Percentiles rank a stretch among this genome's conserved stretches.
Evolutionary conservation across 2,797 vertebrate species (phyloP).

Genomic region (Hipposideros larvatus): DNA sequence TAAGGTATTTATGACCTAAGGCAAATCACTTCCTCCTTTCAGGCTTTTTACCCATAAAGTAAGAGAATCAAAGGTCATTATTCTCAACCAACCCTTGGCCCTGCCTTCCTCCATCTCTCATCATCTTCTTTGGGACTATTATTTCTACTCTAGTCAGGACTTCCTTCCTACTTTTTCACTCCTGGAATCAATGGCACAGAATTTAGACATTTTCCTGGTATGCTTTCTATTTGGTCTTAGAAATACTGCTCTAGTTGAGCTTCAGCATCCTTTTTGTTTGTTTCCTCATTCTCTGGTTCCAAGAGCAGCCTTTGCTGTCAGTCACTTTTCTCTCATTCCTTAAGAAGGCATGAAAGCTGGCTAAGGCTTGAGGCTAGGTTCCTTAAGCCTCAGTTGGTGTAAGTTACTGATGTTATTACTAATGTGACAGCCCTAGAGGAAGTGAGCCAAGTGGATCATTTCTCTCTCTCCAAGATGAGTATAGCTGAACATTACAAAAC

Average conservation of each 20-base stretch:
- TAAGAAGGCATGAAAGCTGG: neutral
- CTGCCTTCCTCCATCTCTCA: neutral
- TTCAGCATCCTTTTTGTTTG: neutral
- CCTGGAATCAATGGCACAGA: neutral
- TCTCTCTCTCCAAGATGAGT: neutral
- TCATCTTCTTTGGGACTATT: neutral
- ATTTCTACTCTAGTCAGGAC: neutral
- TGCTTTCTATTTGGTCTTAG: neutral
- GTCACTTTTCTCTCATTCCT: neutral
- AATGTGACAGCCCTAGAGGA: neutral
- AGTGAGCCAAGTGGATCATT: neutral
- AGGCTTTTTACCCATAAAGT: neutral
- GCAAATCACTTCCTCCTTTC: neutral
- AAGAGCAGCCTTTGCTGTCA: neutral
- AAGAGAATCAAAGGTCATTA: neutral
- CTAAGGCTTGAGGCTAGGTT: neutral
- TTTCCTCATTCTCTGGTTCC: neutral
- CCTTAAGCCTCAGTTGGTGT: neutral
- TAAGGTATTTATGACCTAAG: neutral
- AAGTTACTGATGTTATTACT: neutral
- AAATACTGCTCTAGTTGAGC: neutral
- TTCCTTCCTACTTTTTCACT: neutral
- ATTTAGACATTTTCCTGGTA: neutral
- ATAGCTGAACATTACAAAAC: neutral
- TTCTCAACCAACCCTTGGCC: neutral